Percentiles rank a stretch among this genome's conserved stretches.
Evolutionary conservation across 2,797 vertebrate species (phyloP).

Genomic region (Brachyalestes nurse): DNA sequence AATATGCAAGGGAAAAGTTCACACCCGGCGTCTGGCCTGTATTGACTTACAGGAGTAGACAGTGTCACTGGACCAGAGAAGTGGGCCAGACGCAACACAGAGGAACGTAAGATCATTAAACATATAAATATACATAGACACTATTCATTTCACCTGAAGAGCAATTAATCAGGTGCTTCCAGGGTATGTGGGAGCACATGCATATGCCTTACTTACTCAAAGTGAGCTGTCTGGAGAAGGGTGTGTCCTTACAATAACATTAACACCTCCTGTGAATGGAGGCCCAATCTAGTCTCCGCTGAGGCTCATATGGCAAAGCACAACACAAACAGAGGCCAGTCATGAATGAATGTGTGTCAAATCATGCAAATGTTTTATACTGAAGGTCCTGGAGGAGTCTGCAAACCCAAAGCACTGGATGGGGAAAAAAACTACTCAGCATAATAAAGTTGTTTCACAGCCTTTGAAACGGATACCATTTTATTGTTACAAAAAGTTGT

Average conservation of each 20-base stretch:
- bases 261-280: constrained; percentile 47
- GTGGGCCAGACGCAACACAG: background rate
- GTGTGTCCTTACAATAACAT: constrained; percentile 53
- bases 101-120: constrained; percentile 8
- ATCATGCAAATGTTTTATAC: constrained; percentile 59
- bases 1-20: constrained; percentile 1
- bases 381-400: constrained; percentile 37
- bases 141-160: constrained; percentile 5
- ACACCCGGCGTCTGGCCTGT: background rate
- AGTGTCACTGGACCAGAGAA: constrained; percentile 11
- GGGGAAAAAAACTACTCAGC: background rate
- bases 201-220: constrained; percentile 10
- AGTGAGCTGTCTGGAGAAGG: constrained; percentile 18
- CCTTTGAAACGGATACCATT: background rate
- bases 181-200: constrained; percentile 5
- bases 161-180: constrained; percentile 13
- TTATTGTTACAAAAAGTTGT: constrained; percentile 6
- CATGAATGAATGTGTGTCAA: constrained; percentile 49
- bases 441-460: too few species aligned
- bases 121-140: background rate
- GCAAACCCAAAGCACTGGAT: constrained; percentile 24
- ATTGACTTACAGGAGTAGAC: constrained; percentile 14
- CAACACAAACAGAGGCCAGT: constrained; percentile 54
- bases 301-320: constrained; percentile 35
- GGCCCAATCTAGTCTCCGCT: constrained; percentile 30